phyloP scores from a whole-genome alignment of 2,888 invertebrate genomes.

The Metellina segmentata region DNA sequence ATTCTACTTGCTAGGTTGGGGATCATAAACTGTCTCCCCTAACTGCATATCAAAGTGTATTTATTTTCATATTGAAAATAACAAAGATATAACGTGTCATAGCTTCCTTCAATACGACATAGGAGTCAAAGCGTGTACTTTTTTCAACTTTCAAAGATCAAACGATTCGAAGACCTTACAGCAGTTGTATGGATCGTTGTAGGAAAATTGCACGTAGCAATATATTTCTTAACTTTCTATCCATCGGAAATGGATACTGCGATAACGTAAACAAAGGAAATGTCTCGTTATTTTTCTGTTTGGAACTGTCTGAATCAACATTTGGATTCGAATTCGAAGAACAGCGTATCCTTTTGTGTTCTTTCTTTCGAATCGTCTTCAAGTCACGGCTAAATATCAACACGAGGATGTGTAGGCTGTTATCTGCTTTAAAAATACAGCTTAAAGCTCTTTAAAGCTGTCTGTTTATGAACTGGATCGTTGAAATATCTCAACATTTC shows the following conservation, averaged over 20 bases:
- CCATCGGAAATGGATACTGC: neutral
- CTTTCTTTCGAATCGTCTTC: neutral
- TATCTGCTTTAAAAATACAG: neutral
- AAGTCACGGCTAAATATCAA: neutral
- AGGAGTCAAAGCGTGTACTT: too few relatives aligned
- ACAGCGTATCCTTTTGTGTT: neutral
- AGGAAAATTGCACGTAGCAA: neutral
- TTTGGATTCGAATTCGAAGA: neutral
- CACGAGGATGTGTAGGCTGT: neutral
- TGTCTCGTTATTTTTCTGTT: neutral
- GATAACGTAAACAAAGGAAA: neutral
- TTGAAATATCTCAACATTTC: too few relatives aligned
- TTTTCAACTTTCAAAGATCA: too few relatives aligned
- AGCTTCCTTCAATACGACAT: too few relatives aligned
- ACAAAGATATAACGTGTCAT: too few relatives aligned
- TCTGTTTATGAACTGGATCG: too few relatives aligned
- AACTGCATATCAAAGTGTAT: too few relatives aligned
- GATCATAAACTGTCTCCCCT: too few relatives aligned
- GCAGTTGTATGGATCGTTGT: neutral
- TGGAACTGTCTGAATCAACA: neutral
- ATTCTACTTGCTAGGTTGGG: too few relatives aligned
- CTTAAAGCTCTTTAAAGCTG: neutral
- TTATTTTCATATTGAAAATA: too few relatives aligned
- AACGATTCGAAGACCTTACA: too few relatives aligned
- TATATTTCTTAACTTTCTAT: neutral